Conservation (phyloP, 2,113 vertebrate genomes). For the Microcebus lehilahytsara region DNA sequence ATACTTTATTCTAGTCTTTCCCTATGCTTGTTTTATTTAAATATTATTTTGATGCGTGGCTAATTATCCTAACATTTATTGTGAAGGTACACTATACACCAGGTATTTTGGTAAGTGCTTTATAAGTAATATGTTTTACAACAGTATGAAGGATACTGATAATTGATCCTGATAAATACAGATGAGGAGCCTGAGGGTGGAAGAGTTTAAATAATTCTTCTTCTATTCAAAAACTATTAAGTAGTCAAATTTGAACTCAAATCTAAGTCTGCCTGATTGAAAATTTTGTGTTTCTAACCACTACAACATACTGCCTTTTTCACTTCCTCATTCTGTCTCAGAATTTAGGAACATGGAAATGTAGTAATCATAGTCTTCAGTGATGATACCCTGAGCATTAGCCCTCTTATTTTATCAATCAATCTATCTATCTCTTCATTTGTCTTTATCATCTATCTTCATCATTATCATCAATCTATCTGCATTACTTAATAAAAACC, state of each 20-base stretch:
- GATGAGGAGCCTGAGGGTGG: neutral
- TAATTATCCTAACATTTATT: neutral
- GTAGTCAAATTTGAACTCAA: neutral
- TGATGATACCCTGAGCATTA: neutral
- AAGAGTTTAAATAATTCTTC: conserved; percentile 33
- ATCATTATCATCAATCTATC: neutral
- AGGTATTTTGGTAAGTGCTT: neutral
- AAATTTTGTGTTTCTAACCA: neutral
- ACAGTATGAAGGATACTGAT: neutral
- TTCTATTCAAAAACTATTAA: conserved; percentile 5
- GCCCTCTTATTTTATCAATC: neutral
- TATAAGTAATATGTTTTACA: neutral
- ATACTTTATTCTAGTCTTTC: neutral
- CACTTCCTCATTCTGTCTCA: neutral
- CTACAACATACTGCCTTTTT: neutral
- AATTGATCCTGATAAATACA: neutral
- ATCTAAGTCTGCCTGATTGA: neutral
- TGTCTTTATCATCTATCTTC: neutral
- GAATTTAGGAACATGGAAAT: neutral
- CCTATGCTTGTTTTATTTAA: neutral
- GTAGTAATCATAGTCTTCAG: neutral
- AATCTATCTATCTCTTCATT: neutral
- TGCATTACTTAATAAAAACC: neutral
- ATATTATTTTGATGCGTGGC: neutral
- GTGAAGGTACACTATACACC: neutral